Conservation (phyloP, 2,113 vertebrate species). For the Cochlearius cochlearius region DNA sequence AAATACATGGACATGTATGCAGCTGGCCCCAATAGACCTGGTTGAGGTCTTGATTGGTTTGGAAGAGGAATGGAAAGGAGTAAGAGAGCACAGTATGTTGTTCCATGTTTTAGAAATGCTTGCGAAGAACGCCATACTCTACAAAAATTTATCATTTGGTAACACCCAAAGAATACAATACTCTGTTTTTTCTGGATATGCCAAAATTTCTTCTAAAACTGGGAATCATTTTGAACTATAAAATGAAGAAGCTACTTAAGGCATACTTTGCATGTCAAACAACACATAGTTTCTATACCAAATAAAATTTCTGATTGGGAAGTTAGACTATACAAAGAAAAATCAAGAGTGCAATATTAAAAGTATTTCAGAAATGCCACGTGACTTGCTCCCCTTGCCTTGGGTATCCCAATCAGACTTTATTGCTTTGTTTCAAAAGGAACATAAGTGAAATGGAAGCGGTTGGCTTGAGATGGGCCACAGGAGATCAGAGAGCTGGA, state of each 20-base stretch:
- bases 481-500: background rate
- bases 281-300: background rate
- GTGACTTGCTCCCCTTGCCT: background rate
- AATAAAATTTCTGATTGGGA: background rate
- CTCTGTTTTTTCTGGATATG: background rate
- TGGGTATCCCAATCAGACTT: background rate
- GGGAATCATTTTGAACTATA: background rate
- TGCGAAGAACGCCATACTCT: background rate
- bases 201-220: background rate
- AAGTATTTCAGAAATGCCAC: background rate
- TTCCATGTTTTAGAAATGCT: background rate
- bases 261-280: background rate
- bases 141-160: background rate
- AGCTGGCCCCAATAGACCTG: background rate
- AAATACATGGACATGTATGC: background rate
- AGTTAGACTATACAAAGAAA: background rate
- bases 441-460: background rate
- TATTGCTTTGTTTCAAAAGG: background rate
- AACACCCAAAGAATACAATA: background rate
- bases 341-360: background rate
- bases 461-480: background rate
- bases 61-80: background rate
- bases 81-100: background rate
- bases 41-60: background rate
- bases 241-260: background rate